Evolutionary conservation across 1,140 invertebrate genomes (phyloP), one percentile per base, ranked within the genome.

Genomic region (Drosophila athabasca): DNA sequence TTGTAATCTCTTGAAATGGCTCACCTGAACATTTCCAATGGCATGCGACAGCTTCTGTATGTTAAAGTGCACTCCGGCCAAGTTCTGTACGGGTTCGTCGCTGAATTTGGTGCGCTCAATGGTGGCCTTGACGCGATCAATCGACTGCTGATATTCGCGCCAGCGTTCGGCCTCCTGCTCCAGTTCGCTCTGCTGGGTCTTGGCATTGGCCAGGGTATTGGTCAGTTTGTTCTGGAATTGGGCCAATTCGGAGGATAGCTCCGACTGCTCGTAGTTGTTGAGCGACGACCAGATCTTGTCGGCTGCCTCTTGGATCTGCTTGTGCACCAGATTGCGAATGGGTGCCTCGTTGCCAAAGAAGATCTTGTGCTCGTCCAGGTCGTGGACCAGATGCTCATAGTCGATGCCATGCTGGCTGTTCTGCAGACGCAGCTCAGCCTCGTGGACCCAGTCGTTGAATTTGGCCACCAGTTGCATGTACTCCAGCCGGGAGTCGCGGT

Each of bases 201-300:
- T 96, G 0, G 96, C 96, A 1, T 94, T 95, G 79, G 96, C 97
- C 29, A 97, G 79, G 0, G 95, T 96, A 64, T 97, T 97, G 81
- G 97, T 96, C 65, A 97, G 82, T 3, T 95, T 83, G 75, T 96
- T 96, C 29, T 95, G 96, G 69, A 96, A 94, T 67, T 96, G 94
- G 50, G 96, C 95, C 64, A 96, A 95, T 76, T 97, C 96, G 1
- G 94, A 94, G 9, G 95, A 95, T 2, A 97, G 85, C 71, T 96
- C 95, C 66, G 97, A 96, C 79, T 97, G 96, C 83, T 97, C 96
- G 5, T 94, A 93, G 41, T 94, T 93, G 17, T 94, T 95, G 11
- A 97, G 91, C 0, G 96, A 97, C 1, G 96, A 95, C 95, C 96
- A 97, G 46, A 98, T 97, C 81, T 96, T 96, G 79, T 97, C 96